These are phyloP conservation scores for Pachydiplax longipennis DNA, from an alignment of 2,888 invertebrate species.

Conservation along the genomic window DNA sequence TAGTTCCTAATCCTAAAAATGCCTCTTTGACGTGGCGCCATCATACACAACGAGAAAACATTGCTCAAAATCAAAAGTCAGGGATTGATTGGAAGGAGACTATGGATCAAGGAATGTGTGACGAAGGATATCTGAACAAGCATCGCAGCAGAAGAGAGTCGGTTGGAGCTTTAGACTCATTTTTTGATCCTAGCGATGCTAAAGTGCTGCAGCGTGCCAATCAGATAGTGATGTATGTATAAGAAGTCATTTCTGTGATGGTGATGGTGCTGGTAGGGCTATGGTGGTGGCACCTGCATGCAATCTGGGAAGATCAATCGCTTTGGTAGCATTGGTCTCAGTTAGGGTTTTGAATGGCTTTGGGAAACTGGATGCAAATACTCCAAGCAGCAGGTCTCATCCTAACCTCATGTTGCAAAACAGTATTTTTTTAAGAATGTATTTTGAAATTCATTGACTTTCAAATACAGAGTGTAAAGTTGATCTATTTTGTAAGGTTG, in stretches of 20 bases:
- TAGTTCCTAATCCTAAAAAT: constrained; percentile 45
- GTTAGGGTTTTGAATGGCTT: neutral
- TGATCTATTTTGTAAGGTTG: neutral
- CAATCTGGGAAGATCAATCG: neutral
- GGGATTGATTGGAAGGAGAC: constrained; percentile 35
- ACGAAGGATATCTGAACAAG: constrained; percentile 7
- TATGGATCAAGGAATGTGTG: neutral
- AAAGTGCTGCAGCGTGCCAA: constrained; percentile 85
- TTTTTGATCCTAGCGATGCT: constrained; percentile 74
- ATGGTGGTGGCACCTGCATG: constrained; percentile 45
- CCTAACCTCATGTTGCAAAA: neutral
- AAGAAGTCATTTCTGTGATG: constrained; percentile 9
- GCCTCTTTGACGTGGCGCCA: constrained; percentile 9
- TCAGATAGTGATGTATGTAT: constrained; percentile 86
- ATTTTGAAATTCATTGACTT: neutral
- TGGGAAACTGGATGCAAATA: neutral
- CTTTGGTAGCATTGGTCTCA: neutral
- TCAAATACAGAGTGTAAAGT: neutral
- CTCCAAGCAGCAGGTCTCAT: neutral
- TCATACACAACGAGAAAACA: constrained; percentile 38
- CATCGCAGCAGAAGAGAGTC: constrained; percentile 40
- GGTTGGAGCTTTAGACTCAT: constrained; percentile 64
- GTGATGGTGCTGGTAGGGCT: constrained; percentile 23
- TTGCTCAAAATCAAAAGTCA: constrained; percentile 27
- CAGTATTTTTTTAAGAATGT: neutral